Evolutionary conservation across 2,888 invertebrate genomes (phyloP).

Genomic region (Taphrorychus bicolor): DNA sequence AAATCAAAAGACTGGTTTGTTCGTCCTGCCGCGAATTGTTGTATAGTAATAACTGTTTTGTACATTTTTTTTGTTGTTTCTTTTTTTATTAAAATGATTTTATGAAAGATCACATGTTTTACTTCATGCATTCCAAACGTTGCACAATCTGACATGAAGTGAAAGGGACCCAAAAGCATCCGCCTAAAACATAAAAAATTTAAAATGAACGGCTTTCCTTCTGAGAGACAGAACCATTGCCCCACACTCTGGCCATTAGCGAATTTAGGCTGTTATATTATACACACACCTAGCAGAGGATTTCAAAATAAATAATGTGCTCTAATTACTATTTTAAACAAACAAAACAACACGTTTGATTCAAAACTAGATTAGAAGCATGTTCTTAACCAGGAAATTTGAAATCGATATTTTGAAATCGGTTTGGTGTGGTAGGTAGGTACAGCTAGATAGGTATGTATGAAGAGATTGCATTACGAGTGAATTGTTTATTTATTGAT

Average conservation of each 20-base stretch:
- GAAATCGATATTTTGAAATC: neutral
- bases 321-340: neutral
- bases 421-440: neutral
- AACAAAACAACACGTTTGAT: neutral
- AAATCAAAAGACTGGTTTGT: neutral
- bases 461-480: no score
- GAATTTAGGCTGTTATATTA: neutral
- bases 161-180: no score
- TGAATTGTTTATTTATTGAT: no score
- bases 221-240: neutral
- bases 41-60: neutral
- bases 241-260: neutral
- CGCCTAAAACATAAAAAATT: no score
- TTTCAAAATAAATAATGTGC: neutral
- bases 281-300: no score
- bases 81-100: neutral
- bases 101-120: no score
- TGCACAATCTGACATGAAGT: no score
- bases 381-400: neutral
- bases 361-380: neutral
- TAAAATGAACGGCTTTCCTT: no score
- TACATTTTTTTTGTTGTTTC: neutral
- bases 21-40: no score
- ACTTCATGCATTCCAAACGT: no score
- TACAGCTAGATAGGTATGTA: no score